Base-by-base conservation (phyloP, 2,113 vertebrate species). In the Balaeniceps rex region DNA sequence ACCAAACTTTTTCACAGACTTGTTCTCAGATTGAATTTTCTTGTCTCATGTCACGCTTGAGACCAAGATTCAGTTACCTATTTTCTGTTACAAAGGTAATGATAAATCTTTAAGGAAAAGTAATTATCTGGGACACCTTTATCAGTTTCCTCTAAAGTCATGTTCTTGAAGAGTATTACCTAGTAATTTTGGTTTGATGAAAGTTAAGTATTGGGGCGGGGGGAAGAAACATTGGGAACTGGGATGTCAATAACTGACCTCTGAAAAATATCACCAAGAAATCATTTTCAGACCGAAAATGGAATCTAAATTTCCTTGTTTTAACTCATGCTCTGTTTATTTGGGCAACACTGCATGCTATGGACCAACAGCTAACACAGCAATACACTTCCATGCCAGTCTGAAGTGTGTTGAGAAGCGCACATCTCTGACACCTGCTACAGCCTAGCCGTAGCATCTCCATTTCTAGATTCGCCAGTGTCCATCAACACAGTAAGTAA, bases 351-450 rank as follows among this genome's bases (percentile, higher is more conserved):
- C 11, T 12, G 18, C 4, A 4, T 2, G 7, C 55, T 25, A 5
- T 0, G 10, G 24, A 49, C 46, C 51, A 57, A 14, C 13, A 57
- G 49, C 49, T n/a, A 26, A 36, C 1, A 6, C 7, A 42, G 76
- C 46, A 70, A 21, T 0, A 8, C 40, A 16, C 16, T 52, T 8
- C 24, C 4, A 2, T 2, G 31, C 12, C 47, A 17, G 22, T 1
- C 3, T 12, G 23, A 82, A 58, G 14, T 2, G 7, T 5, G 9
- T 0, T 4, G 31, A 70, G 24, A 64, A 63, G 60, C 0, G 1
- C 4, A 4, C 17, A 19, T 0, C 65, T 22, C 51, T 3, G 11
- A 38, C 4, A 22, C 19, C 40, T 4, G 19, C 66, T 46, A 14
- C 47, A 68, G 63, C 64, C 47, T 8, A 24, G 42, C 2, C 2